Conservation (phyloP, 2,113 vertebrate genomes). For the Tyto alba region DNA sequence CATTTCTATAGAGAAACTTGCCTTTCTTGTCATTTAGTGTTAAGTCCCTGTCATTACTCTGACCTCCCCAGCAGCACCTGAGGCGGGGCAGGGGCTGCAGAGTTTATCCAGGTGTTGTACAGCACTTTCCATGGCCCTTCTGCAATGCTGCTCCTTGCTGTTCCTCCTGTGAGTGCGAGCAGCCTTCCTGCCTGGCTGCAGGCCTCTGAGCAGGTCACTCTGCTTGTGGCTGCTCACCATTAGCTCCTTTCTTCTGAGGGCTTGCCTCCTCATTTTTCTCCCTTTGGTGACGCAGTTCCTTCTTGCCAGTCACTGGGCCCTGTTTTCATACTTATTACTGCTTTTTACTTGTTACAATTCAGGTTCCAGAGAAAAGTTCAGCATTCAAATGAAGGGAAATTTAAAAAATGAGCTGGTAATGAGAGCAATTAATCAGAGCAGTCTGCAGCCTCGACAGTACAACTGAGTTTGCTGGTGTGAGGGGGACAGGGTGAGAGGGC, state of each 20-base stretch:
- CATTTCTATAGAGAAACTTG: neutral
- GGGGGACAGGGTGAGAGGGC: neutral
- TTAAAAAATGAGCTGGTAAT: conserved; percentile 27
- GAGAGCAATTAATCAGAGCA: conserved; percentile 44
- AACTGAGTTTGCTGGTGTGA: neutral
- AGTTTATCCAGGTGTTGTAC: neutral
- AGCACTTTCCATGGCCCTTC: neutral
- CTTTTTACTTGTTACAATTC: neutral
- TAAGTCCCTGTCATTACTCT: neutral
- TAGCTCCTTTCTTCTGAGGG: neutral
- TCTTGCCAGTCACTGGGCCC: neutral
- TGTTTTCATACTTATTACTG: neutral
- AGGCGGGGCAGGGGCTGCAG: neutral
- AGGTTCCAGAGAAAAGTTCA: neutral
- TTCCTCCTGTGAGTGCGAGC: neutral
- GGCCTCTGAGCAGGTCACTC: neutral
- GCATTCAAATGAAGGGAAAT: conserved; percentile 31
- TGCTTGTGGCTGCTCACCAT: neutral
- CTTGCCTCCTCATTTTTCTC: neutral
- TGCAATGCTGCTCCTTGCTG: neutral
- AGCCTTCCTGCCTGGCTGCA: neutral
- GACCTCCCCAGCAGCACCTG: neutral
- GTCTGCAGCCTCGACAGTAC: neutral
- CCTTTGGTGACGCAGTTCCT: neutral
- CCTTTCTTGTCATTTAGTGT: neutral